Evolutionary conservation across 2,888 invertebrate species (phyloP).

Genomic region (Notocelia uddmanniana): DNA sequence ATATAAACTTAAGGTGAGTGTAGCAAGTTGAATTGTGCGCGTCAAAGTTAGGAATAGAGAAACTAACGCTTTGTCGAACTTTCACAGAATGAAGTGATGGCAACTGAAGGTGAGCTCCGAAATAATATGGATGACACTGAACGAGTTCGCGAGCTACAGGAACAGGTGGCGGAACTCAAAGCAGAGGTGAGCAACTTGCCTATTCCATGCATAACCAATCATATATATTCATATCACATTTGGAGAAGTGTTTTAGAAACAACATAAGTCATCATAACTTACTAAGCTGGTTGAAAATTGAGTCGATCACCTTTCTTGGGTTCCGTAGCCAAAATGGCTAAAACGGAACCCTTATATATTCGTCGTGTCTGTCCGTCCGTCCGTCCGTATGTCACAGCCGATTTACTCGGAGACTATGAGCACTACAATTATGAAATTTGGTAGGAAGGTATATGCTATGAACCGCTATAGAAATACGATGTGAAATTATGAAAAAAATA

Average conservation of each 20-base stretch:
- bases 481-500: no score
- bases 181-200: conserved; percentile 91
- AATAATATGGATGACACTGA: conserved; percentile 95
- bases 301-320: not conserved
- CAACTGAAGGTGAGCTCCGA: conserved; percentile 95
- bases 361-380: no score
- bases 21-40: not conserved
- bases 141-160: conserved; percentile 95
- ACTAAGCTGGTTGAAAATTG: not conserved
- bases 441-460: no score
- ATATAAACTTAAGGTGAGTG: conserved; percentile 93
- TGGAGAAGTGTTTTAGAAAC: not conserved
- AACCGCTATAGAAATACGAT: no score
- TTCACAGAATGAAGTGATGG: conserved; percentile 96
- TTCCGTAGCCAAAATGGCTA: no score
- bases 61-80: conserved; percentile 14
- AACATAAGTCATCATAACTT: not conserved
- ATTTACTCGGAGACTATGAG: no score
- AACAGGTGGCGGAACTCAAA: conserved; percentile 96
- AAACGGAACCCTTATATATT: no score
- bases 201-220: not conserved
- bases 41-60: not conserved
- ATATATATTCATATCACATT: not conserved
- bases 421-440: no score
- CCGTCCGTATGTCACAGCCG: no score